These are phyloP conservation scores for Porites cylindrica DNA, from an alignment of 92 coral and sea anemone species.

Conservation along the genomic window DNA sequence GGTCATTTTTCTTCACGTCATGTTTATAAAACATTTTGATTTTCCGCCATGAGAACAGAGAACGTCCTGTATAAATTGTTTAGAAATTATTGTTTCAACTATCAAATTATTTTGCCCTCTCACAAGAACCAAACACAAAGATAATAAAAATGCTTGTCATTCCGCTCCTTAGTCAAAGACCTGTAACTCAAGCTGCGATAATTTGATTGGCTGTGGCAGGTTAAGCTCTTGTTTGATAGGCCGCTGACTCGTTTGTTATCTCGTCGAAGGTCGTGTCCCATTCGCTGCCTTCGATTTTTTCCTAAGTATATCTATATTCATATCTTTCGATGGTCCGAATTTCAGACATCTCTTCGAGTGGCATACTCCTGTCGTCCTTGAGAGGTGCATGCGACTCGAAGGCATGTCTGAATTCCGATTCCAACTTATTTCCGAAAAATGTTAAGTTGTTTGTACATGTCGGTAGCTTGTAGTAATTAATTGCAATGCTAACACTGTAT, in stretches of 20 bases:
- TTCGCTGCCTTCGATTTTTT: not conserved
- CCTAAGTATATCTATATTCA: not conserved
- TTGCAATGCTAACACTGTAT: not conserved
- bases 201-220: too few species aligned
- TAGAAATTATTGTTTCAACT: not conserved
- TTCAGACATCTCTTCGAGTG: too few species aligned
- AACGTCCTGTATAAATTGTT: slow-evolving; percentile 27
- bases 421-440: too few species aligned
- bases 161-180: too few species aligned
- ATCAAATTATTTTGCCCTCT: not conserved
- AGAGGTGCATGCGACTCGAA: too few species aligned
- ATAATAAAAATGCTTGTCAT: not conserved
- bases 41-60: slow-evolving; percentile 8
- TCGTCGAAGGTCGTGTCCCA: too few species aligned
- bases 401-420: too few species aligned
- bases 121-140: not conserved
- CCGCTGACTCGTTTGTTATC: too few species aligned
- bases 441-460: too few species aligned
- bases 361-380: too few species aligned
- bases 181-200: not conserved
- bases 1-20: slow-evolving; percentile 42
- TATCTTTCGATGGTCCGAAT: too few species aligned
- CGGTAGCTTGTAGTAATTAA: too few species aligned
- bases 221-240: not conserved
- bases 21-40: slow-evolving; percentile 36